phyloP scores from a whole-genome alignment of 1,140 invertebrate genomes.

The Bombus polaris region DNA sequence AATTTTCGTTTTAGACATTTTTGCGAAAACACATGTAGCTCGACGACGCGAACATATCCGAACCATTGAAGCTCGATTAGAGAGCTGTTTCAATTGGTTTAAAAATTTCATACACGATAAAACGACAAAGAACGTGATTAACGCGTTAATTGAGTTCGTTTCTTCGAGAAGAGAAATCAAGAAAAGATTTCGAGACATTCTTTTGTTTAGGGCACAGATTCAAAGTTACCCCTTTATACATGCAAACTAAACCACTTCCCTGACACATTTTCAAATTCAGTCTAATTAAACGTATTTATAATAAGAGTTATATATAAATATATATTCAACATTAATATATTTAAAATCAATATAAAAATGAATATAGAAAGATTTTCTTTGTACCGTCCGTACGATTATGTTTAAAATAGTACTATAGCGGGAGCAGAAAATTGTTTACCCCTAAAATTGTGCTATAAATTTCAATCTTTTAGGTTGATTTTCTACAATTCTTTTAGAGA shows the following conservation, averaged over 20 bases:
- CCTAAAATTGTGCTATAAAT: neutral
- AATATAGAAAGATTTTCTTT: neutral
- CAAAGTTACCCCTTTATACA: constrained; percentile 19
- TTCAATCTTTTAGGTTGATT: neutral
- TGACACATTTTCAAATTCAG: neutral
- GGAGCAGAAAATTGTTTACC: too few relatives aligned
- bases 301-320: neutral
- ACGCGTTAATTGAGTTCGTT: neutral
- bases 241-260: constrained; percentile 23
- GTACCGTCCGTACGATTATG: neutral
- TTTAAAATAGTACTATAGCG: neutral
- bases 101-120: neutral
- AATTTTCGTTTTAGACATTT: neutral
- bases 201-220: neutral
- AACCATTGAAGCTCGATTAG: neutral
- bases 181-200: neutral
- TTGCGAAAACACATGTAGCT: neutral
- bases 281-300: neutral
- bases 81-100: neutral
- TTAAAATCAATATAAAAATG: neutral
- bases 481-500: neutral
- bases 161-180: neutral
- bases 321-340: neutral
- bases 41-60: neutral
- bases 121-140: neutral